These are phyloP conservation scores for Pomatostomus ruficeps DNA, from an alignment of 2,113 vertebrate genomes.

Conservation along the genomic window DNA sequence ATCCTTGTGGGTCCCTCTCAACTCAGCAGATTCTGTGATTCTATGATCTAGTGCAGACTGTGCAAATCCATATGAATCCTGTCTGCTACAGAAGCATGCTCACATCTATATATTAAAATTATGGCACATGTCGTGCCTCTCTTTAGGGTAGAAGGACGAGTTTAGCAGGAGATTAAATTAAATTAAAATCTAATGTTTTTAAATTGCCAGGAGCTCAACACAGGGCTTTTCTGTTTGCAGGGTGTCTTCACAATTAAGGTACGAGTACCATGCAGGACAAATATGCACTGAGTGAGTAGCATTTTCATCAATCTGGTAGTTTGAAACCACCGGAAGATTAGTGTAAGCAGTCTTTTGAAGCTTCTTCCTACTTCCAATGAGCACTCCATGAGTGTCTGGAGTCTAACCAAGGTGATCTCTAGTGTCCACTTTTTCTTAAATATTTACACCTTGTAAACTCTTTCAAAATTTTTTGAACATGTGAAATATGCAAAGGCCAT, in stretches of 20 bases:
- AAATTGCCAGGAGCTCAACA: neutral
- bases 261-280: neutral
- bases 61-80: neutral
- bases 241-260: neutral
- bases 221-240: neutral
- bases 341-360: neutral
- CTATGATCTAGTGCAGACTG: neutral
- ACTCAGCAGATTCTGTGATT: neutral
- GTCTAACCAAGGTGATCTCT: neutral
- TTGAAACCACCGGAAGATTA: neutral
- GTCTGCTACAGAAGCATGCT: neutral
- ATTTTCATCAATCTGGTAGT: neutral
- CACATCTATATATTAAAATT: neutral
- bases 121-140: neutral
- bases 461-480: neutral
- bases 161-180: neutral
- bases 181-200: neutral
- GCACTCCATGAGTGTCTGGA: neutral
- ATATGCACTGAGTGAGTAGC: accelerated
- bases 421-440: neutral
- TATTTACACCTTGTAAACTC: neutral
- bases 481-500: neutral
- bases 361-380: neutral
- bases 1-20: neutral
- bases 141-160: neutral